phyloP scores from a whole-genome alignment of 2,113 vertebrate genomes.

The Bubo blakistoni region DNA sequence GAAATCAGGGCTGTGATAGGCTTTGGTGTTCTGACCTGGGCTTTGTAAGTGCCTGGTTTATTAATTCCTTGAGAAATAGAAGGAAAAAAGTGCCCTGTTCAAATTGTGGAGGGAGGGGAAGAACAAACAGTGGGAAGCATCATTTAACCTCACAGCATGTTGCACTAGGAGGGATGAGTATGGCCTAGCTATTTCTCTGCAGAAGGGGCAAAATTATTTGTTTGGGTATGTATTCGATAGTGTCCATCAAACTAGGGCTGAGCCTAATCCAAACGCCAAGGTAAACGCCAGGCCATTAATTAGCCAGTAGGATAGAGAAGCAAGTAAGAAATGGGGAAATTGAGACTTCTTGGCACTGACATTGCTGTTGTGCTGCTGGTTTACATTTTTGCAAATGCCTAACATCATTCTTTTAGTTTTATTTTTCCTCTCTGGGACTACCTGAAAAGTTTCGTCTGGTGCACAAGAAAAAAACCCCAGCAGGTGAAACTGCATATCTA shows the following conservation, averaged over 20 bases:
- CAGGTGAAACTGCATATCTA: background rate
- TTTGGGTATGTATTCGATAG: background rate
- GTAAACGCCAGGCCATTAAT: rapidly evolving
- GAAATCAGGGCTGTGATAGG: background rate
- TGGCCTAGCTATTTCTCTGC: background rate
- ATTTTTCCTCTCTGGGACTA: background rate
- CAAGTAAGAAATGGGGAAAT: background rate
- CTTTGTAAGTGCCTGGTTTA: background rate
- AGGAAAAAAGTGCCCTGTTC: background rate
- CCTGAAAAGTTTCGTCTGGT: background rate
- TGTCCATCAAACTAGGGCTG: background rate
- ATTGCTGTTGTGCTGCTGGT: background rate
- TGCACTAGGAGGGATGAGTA: background rate
- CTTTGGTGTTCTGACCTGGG: background rate
- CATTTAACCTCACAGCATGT: background rate
- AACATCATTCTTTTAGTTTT: background rate
- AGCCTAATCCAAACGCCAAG: background rate
- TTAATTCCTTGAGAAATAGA: background rate
- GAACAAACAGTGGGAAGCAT: background rate
- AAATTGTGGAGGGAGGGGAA: background rate
- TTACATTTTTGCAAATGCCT: background rate
- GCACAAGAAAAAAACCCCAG: background rate
- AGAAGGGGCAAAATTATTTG: background rate
- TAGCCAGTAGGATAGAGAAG: too few species aligned
- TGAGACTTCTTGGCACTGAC: background rate